Base-by-base conservation (phyloP, 2,888 invertebrate genomes). In the Cryptophagus acutangulus region DNA sequence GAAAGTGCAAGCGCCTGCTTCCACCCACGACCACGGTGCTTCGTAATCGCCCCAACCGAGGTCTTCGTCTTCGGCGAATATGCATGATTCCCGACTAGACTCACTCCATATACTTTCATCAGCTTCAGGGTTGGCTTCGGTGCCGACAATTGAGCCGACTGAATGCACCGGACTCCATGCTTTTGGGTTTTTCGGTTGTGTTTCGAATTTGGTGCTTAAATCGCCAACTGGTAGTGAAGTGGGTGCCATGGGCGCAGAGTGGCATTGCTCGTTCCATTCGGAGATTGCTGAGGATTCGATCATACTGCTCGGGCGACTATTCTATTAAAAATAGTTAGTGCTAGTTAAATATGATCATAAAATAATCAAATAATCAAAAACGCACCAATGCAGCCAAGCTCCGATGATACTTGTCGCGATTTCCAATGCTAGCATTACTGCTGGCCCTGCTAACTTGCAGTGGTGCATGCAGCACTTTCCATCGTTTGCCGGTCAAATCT, bases 151-250 rank as follows among this genome's bases (percentile, higher is more conserved):
- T 15, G 88, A 88, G 6, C 89, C 89, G 5, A 87, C 87, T 61
- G 87, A 88, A 49, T 87, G 77, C n/a, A 88, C 86, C 12, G 89
- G 89, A 59, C 87, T 88, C 88, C 89, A 88, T 17, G 87, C 87
- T 58, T 86, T 77, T 13, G 86, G 86, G 69, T 87, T 86, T 57
- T 81, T 83, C n/a, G 82, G 69, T 50, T 82, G 82, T 3, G 79
- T 79, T 66, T 84, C 84, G 62, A 78, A 79, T 66, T 82, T 83
- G 8, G 78, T 79, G 10, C 76, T 73, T 12, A 81, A 69, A 61
- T 69, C 69, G 9, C 67, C 68, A 8, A 79, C 70, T 20, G 78
- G 78, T 37, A 83, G 70, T 25, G 83, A 83, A 36, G 81, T 79
- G 53, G 84, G 78, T 2, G 58, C 67, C 17, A 81, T 81, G 12